Percentiles rank a stretch among this genome's conserved stretches.
phyloP scores from a whole-genome alignment of 2,888 invertebrate genomes.

The Ferdinandea cuprea region DNA sequence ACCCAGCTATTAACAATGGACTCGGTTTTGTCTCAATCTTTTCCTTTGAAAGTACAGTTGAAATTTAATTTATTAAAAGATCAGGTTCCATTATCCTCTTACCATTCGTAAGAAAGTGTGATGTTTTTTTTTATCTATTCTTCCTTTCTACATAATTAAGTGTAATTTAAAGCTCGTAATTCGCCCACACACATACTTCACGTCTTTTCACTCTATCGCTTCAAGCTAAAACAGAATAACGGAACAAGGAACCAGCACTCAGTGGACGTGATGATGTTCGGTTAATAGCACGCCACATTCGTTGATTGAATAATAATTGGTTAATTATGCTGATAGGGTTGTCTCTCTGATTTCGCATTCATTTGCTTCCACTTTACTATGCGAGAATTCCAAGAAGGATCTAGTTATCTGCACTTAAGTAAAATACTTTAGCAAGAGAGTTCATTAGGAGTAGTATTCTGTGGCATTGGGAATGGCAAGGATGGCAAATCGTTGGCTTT shows the following conservation, averaged over 20 bases:
- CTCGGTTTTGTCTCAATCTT: no score
- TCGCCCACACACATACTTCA: no score
- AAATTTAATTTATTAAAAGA: no score
- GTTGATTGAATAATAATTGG: conserved; percentile 63
- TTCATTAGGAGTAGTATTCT: conserved; percentile 38
- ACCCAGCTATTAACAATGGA: no score
- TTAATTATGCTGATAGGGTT: conserved; percentile 56
- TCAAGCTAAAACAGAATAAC: neutral
- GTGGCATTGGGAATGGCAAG: no score
- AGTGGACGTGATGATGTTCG: conserved; percentile 28
- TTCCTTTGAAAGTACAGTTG: no score
- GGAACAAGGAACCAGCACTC: neutral
- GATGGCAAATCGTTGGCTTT: no score
- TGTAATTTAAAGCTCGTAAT: no score
- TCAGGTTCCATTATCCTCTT: no score
- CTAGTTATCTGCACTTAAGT: conserved; percentile 10
- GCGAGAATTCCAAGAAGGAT: neutral
- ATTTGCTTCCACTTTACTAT: neutral
- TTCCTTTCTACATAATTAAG: no score
- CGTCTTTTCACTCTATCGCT: neutral
- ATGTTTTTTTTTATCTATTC: no score
- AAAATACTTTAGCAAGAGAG: conserved; percentile 8
- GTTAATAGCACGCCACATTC: conserved; percentile 36
- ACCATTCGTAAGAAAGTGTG: no score
- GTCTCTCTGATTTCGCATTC: conserved; percentile 32